Conservation (phyloP, 2,888 invertebrate species). For the Chesias legatella region DNA sequence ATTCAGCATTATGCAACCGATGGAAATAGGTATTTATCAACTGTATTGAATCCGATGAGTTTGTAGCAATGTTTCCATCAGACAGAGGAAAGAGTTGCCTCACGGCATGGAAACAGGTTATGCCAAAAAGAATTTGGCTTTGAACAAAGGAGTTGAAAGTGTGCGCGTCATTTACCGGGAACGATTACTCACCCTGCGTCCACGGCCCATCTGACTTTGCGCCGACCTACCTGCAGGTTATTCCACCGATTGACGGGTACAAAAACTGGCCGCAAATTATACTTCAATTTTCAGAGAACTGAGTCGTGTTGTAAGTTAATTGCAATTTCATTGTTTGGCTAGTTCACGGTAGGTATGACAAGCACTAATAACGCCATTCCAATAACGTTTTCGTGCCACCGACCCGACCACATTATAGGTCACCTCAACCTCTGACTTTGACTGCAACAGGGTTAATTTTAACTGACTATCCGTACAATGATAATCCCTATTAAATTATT, state of each 20-base stretch:
- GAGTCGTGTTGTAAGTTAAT: slow-evolving; percentile 37
- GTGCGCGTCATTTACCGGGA: slow-evolving; percentile 41
- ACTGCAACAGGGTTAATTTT: slow-evolving; percentile 18
- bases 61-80: too few relatives aligned
- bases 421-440: slow-evolving; percentile 40
- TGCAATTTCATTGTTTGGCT: slow-evolving; percentile 34
- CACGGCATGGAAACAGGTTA: slow-evolving; percentile 2
- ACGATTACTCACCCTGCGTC: slow-evolving; percentile 54
- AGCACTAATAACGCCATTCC: slow-evolving; percentile 36
- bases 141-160: slow-evolving; percentile 35
- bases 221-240: slow-evolving; percentile 70
- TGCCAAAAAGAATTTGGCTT: slow-evolving; percentile 22
- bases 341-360: slow-evolving; percentile 37
- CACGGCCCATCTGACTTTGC: slow-evolving; percentile 61
- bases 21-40: slow-evolving; percentile 23
- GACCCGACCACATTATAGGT: slow-evolving; percentile 36
- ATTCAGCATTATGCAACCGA: slow-evolving; percentile 58
- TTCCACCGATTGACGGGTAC: slow-evolving; percentile 57
- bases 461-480: slow-evolving; percentile 14
- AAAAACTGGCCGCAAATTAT: slow-evolving; percentile 58
- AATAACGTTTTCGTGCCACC: slow-evolving; percentile 29
- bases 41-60: background rate
- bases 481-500: too few relatives aligned
- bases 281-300: slow-evolving; percentile 44
- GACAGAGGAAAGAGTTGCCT: background rate